Evolutionary conservation across 2,113 vertebrate species (phyloP).

Genomic region (Helogale parvula): DNA sequence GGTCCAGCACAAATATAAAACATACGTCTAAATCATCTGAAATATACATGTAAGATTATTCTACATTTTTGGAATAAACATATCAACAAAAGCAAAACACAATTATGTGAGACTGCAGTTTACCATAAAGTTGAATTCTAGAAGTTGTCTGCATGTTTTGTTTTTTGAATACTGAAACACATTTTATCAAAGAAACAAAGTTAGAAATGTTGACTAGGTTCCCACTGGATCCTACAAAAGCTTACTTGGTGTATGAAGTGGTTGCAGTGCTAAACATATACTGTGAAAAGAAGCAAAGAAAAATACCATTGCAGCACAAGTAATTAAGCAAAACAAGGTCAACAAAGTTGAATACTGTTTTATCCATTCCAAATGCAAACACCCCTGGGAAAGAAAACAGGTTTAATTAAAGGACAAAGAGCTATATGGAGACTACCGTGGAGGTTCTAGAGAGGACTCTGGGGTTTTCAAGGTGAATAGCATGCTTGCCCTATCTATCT

Average conservation of each 20-base stretch:
- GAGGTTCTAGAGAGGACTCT: not conserved
- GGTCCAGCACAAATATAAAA: not conserved
- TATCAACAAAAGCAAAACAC: not conserved
- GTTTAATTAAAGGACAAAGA: not conserved
- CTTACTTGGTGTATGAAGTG: not conserved
- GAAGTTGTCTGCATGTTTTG: not conserved
- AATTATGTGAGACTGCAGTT: not conserved
- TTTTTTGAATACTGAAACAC: not conserved
- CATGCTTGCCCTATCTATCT: not conserved
- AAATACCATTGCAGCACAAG: not conserved
- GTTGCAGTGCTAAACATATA: not conserved
- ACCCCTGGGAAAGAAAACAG: not conserved
- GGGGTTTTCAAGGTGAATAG: not conserved
- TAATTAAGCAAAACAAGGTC: conserved; percentile 25
- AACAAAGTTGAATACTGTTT: conserved; percentile 22
- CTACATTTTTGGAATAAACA: not conserved
- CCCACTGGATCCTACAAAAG: not conserved
- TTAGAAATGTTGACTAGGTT: conserved; percentile 14
- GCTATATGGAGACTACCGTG: not conserved
- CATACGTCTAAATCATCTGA: not conserved
- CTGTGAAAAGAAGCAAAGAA: not conserved
- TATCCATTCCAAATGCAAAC: conserved; percentile 4
- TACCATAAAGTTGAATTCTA: conserved; percentile 1
- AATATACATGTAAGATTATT: not conserved
- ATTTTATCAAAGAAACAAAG: conserved; percentile 24